Conservation (phyloP, 1,140 invertebrate genomes). For the Maconellicoccus hirsutus region DNA sequence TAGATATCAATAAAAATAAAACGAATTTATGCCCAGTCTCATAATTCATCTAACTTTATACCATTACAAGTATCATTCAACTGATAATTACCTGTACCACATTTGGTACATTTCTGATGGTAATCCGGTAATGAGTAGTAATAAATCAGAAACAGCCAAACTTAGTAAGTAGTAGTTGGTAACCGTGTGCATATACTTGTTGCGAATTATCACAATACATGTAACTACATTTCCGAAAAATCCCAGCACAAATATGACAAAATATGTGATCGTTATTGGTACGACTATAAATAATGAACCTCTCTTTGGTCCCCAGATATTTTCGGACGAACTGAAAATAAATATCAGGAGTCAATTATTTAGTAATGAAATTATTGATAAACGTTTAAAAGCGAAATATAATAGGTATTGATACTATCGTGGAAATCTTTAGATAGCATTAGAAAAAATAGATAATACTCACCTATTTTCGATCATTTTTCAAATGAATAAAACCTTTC, state of each 20-base stretch:
- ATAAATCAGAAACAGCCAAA: slow-evolving; percentile 73
- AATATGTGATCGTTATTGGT: slow-evolving; percentile 56
- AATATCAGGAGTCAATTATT: not conserved
- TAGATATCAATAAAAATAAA: no score
- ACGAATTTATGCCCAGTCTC: no score
- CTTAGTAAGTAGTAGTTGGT: slow-evolving; percentile 79
- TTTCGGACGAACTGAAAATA: slow-evolving; percentile 33
- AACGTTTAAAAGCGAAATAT: no score
- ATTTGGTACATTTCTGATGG: slow-evolving; percentile 66
- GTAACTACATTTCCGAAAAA: slow-evolving; percentile 73
- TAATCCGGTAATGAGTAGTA: slow-evolving; percentile 59
- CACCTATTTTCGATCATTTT: no score
- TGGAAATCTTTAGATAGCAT: no score
- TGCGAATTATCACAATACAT: slow-evolving; percentile 69
- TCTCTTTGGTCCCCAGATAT: slow-evolving; percentile 34
- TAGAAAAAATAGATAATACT: no score
- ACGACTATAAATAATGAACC: slow-evolving; percentile 44
- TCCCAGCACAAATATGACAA: slow-evolving; percentile 62
- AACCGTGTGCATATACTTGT: slow-evolving; percentile 69
- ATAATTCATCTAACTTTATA: no score
- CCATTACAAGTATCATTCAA: no score
- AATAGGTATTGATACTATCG: no score
- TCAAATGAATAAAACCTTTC: no score
- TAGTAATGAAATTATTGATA: no score
- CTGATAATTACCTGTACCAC: slow-evolving; percentile 53